phyloP scores from a whole-genome alignment of 2,113 vertebrate genomes.

The Cyphomyrus plagiostoma region DNA sequence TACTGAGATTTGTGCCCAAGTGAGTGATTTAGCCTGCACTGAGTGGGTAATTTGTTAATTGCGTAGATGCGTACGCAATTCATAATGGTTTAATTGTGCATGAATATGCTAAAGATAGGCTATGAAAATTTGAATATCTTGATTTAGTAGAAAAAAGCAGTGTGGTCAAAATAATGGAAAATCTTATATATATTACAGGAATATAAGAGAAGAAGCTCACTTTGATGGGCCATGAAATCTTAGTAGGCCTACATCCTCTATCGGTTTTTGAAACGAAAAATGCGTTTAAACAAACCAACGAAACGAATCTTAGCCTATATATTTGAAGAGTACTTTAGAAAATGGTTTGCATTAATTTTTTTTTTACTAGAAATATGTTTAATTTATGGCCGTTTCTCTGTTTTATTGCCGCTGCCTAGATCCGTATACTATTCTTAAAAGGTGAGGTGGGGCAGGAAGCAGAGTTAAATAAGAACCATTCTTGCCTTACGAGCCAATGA shows the following conservation, averaged over 20 bases:
- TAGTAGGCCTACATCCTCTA: not conserved
- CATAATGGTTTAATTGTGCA: not conserved
- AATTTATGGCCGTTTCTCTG: not conserved
- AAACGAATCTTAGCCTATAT: not conserved
- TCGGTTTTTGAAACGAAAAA: not conserved
- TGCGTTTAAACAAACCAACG: not conserved
- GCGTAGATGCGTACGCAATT: not conserved
- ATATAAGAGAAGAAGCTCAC: not conserved
- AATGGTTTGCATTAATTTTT: not conserved
- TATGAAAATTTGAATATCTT: not conserved
- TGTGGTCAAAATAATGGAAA: not conserved
- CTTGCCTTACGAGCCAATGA: conserved; percentile 10
- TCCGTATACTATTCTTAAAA: not conserved
- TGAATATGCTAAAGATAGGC: not conserved
- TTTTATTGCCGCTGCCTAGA: not conserved
- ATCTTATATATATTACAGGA: not conserved
- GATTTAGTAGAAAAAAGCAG: not conserved
- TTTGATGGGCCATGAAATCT: not conserved
- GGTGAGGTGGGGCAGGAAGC: not conserved
- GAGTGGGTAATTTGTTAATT: not conserved
- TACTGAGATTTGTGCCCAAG: not conserved
- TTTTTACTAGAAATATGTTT: not conserved
- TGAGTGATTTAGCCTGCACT: not conserved
- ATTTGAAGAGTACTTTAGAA: not conserved
- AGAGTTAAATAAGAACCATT: not conserved